Percentiles rank a stretch among this genome's conserved stretches.
These are phyloP conservation scores for Mythimna albipuncta DNA, from an alignment of 2,888 invertebrate genomes.

Conservation along the genomic window DNA sequence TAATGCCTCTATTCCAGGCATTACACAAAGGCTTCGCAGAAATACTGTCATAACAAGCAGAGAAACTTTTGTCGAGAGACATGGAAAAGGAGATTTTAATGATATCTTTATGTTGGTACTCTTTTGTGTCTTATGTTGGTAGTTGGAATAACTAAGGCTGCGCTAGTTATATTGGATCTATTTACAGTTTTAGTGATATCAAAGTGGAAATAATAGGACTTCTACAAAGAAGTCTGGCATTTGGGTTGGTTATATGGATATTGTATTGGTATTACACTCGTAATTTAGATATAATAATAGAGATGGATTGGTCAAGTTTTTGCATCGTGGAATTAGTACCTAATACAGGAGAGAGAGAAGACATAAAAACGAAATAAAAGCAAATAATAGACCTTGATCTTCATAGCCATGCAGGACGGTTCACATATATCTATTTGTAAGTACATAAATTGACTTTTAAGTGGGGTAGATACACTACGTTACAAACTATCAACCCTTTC, in stretches of 20 bases:
- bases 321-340: not conserved
- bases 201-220: constrained; percentile 21
- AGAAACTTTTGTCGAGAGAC: constrained; percentile 61
- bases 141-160: constrained; percentile 43
- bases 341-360: not conserved
- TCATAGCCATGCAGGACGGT: not conserved
- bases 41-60: constrained; percentile 64
- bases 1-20: constrained; percentile 44
- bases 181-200: constrained; percentile 22
- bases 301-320: not conserved
- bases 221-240: not conserved
- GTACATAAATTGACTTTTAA: not conserved
- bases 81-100: constrained; percentile 67
- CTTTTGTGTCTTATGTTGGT: constrained; percentile 52
- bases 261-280: not conserved
- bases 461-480: not conserved
- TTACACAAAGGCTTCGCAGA: constrained; percentile 61
- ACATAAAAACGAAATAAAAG: not conserved
- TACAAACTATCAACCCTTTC: constrained; percentile 4
- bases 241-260: not conserved
- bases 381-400: not conserved
- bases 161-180: constrained; percentile 31
- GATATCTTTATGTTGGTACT: constrained; percentile 60
- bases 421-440: not conserved
- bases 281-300: not conserved